Base-by-base conservation (phyloP, 64 coral and sea anemone genomes). In the Cladopsammia gracilis region DNA sequence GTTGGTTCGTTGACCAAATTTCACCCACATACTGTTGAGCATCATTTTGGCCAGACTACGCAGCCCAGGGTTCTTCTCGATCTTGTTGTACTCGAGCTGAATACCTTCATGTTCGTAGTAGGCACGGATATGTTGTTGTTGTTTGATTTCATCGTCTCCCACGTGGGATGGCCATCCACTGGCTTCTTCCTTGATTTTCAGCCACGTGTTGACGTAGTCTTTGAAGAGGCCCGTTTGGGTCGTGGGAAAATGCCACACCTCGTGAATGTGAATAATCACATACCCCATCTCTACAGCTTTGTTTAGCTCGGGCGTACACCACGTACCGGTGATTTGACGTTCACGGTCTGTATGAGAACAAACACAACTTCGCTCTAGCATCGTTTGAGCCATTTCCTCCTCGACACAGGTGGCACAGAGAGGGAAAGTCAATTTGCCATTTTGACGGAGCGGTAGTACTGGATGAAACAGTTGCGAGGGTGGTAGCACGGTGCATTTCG, bases 21-120 rank as follows among this genome's bases (percentile, higher is more conserved):
- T 88, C 18, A 64, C 86, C 66, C 86, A 89, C 53, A 89, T 45
- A 0, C 46, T 42, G 70, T 89, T 89, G 0, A 89, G 3, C 71
- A 48, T 51, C 22, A 89, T 15, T 46, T 89, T 89, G 51, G 87
- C 73, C 45, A 89, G 18, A 15, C 5, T 0, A 9, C 26, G 9
- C 4, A 88, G 62, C 4, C 87, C 72, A 3, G 87, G 87, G 56
- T 78, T 89, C 0, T 77, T 16, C 0, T 62, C 51, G 23, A 89
- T 68, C 52, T 89, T 59, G 3, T 58, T 48, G 56, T 8, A 0
- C 1, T 73, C 48, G 7, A 88, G 48, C 4, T 7, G 34, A 10
- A 88, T 67, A 7, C 67, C 85, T 8, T 88, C 64, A 4, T 25
- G 43, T 2, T 6, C 22, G 2, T 73, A 6, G 10, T 7, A 70